phyloP scores from a whole-genome alignment of 2,113 vertebrate genomes.

The Corythoichthys haematopterus region DNA sequence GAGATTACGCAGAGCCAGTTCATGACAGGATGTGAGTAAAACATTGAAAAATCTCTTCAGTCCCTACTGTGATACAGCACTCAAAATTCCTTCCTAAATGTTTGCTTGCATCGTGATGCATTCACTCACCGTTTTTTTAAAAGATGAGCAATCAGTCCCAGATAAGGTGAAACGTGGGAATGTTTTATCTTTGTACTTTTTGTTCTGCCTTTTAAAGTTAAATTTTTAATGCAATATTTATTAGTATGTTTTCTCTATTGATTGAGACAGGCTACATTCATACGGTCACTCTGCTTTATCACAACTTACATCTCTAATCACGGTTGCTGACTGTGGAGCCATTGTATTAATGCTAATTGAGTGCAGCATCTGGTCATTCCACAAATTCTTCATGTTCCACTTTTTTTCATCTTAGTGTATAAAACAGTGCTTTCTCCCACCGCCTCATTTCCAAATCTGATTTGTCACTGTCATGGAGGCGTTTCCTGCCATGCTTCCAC shows the following conservation, averaged over 20 bases:
- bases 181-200: not conserved
- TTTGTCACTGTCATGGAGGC: conserved; percentile 38
- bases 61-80: conserved; percentile 11
- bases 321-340: conserved; percentile 44
- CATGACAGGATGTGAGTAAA: conserved; percentile 32
- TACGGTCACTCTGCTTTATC: conserved; percentile 8
- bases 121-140: conserved; percentile 18
- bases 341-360: conserved; percentile 65
- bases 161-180: conserved; percentile 4
- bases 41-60: conserved; percentile 22
- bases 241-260: conserved; percentile 1
- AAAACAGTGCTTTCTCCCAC: conserved; percentile 29
- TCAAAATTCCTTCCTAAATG: conserved; percentile 12
- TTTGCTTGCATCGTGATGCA: conserved; percentile 29
- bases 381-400: conserved; percentile 35
- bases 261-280: conserved; percentile 10
- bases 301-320: conserved; percentile 28
- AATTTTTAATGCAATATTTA: conserved; percentile 18
- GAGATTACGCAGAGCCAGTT: conserved; percentile 33
- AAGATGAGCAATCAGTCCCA: conserved; percentile 12
- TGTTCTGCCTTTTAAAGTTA: not conserved
- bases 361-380: conserved; percentile 55
- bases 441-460: conserved; percentile 46
- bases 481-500: conserved; percentile 29
- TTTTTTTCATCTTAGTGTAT: conserved; percentile 42